A percentile compares a stretch with the other conserved stretches of the same genome.
Conservation (phyloP, 2,888 invertebrate genomes). For the Laspeyria flexula region DNA sequence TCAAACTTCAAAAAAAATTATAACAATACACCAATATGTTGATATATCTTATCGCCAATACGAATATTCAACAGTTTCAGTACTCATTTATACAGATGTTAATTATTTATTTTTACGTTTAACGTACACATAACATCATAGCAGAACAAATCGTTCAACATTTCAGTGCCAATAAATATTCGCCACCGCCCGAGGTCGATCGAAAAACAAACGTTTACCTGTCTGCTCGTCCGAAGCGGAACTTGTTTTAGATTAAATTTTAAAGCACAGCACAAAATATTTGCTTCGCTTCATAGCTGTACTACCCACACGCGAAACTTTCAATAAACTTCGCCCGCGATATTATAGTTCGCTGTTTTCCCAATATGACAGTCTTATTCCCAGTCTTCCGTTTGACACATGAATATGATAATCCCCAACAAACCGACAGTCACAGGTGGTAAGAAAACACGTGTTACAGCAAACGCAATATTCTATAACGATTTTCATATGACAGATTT, state of each 20-base stretch:
- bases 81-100: neutral
- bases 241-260: constrained; percentile 39
- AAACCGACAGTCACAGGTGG: constrained; percentile 49
- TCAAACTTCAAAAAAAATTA: too few relatives aligned
- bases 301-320: constrained; percentile 9
- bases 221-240: constrained; percentile 23
- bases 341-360: constrained; percentile 36
- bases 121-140: neutral
- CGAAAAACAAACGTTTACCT: constrained; percentile 49
- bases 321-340: constrained; percentile 17
- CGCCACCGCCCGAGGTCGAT: constrained; percentile 23
- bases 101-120: neutral
- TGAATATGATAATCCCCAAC: constrained; percentile 59
- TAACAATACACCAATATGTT: too few relatives aligned
- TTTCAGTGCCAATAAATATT: constrained; percentile 16
- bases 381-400: constrained; percentile 42
- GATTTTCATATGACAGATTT: constrained; percentile 50
- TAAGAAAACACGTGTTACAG: constrained; percentile 43
- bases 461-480: constrained; percentile 51
- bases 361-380: constrained; percentile 48
- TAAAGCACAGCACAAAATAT: constrained; percentile 22
- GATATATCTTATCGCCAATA: neutral
- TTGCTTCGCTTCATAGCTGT: neutral
- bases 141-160: constrained; percentile 4
- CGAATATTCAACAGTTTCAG: neutral